Base-by-base conservation (phyloP, 2,113 vertebrate species). In the Pongo pygmaeus region DNA sequence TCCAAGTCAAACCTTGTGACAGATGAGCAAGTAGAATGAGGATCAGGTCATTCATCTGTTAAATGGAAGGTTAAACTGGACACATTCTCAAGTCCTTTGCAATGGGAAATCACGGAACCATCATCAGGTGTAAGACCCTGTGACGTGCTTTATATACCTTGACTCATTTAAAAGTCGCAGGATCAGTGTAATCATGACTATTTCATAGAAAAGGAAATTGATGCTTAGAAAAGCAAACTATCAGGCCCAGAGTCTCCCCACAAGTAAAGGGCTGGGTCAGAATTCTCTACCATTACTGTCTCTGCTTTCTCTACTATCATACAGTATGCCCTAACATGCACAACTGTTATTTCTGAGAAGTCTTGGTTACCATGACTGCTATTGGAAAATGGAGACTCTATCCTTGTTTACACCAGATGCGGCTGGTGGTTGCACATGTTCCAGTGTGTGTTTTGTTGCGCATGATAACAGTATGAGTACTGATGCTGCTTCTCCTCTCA, bases 391-490 rank as follows among this genome's bases (percentile, higher is more conserved):
- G 0, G 23, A 48, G 57, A 22, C 18, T 72, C 40, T 27, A 12
- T 52, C 25, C 13, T 57, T 32, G 14, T 6, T 64, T 3, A 72
- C 2, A 5, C 2, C 38, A 61, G 10, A 17, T 1, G 1, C 4
- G 11, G 12, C n/a, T 8, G 12, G 35, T 30, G 30, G 22, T 25
- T 6, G 2, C 38, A 30, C 0, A 2, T 1, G 10, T 4, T 3
- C 27, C 70, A 13, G 1, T 17, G n/a, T 7, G 14, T 8, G 20
- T 2, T 0, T 38, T n/a, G 35, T 74, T 17, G 38, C 9, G 4
- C 1, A 0, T 1, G 18, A 30, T 16, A 16, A 55, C 6, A 0
- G 46, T 0, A 8, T 10, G 0, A 6, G 0, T 1, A 8, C 2
- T 25, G 13, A 23, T 5, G 57, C 59, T 2, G 3, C 40, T n/a